A percentile compares a stretch with the other conserved stretches of the same genome.
Evolutionary conservation across 2,888 invertebrate species (phyloP).

Genomic region (Flexamia atlantica): DNA sequence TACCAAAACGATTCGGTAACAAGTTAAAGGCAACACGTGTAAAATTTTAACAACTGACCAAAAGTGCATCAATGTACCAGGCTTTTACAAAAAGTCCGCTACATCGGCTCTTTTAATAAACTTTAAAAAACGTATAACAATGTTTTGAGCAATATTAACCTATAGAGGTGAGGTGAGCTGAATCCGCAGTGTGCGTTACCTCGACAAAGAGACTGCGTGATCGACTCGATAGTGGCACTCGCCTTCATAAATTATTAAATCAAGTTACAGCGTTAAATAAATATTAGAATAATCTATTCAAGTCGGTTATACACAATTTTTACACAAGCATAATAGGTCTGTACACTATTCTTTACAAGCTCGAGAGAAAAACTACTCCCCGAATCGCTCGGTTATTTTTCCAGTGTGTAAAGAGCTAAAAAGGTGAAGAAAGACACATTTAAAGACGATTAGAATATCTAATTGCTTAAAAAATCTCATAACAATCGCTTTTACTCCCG

Average conservation of each 20-base stretch:
- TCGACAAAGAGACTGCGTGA: neutral
- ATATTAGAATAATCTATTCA: slow-evolving; percentile 52
- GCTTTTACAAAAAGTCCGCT: slow-evolving; percentile 21
- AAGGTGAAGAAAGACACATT: slow-evolving; percentile 52
- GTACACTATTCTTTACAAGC: slow-evolving; percentile 53
- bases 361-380: slow-evolving; percentile 17
- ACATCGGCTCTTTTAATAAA: slow-evolving; percentile 46
- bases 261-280: slow-evolving; percentile 52
- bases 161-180: slow-evolving; percentile 49
- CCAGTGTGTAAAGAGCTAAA: slow-evolving; percentile 5
- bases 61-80: slow-evolving; percentile 25
- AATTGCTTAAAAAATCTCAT: slow-evolving; percentile 37
- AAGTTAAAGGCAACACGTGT: slow-evolving; percentile 49
- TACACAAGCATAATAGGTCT: slow-evolving; percentile 52
- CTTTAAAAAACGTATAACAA: slow-evolving; percentile 58
- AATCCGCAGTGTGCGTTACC: slow-evolving; percentile 47
- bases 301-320: slow-evolving; percentile 55
- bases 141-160: slow-evolving; percentile 61
- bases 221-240: neutral
- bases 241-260: slow-evolving; percentile 29
- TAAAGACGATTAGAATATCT: slow-evolving; percentile 42
- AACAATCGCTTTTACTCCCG: neutral
- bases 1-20: slow-evolving; percentile 55
- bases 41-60: slow-evolving; percentile 56
- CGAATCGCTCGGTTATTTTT: slow-evolving; percentile 21